A percentile compares a stretch with the other conserved stretches of the same genome.
These are phyloP conservation scores for Strongylocentrotus purpuratus DNA, from an alignment of 35 echinoderm and acorn worm species.

Conservation along the genomic window DNA sequence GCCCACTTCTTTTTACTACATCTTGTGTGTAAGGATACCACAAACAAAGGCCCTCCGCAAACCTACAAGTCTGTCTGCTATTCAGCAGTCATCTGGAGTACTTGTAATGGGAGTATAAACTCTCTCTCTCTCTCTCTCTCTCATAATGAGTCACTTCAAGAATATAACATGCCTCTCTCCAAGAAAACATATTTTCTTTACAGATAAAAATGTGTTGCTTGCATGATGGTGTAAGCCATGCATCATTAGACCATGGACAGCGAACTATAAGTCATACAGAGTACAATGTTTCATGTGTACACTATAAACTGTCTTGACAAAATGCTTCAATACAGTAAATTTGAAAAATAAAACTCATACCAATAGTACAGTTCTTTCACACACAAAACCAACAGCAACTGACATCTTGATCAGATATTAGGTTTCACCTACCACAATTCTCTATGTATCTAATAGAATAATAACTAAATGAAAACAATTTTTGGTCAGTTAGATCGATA, in stretches of 20 bases:
- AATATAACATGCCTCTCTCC: background rate
- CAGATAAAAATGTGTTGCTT: background rate
- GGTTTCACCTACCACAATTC: background rate
- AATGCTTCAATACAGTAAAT: background rate
- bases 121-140: background rate
- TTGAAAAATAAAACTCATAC: background rate
- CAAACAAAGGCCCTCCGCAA: background rate
- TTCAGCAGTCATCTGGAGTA: background rate
- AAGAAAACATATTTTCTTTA: background rate
- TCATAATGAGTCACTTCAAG: background rate
- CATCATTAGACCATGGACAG: background rate
- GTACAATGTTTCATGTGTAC: background rate
- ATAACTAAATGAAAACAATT: background rate
- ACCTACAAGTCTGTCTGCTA: background rate
- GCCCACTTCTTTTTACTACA: background rate
- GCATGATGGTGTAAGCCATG: background rate
- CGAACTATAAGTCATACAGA: background rate
- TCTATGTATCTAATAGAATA: background rate
- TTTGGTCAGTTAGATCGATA: background rate
- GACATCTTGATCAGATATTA: background rate
- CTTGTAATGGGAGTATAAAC: background rate
- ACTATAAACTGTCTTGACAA: background rate
- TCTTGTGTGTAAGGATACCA: conserved; percentile 9
- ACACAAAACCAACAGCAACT: background rate
- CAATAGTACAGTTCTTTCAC: background rate